phyloP scores from a whole-genome alignment of 2,888 invertebrate species.

The Crocallis elinguaria region DNA sequence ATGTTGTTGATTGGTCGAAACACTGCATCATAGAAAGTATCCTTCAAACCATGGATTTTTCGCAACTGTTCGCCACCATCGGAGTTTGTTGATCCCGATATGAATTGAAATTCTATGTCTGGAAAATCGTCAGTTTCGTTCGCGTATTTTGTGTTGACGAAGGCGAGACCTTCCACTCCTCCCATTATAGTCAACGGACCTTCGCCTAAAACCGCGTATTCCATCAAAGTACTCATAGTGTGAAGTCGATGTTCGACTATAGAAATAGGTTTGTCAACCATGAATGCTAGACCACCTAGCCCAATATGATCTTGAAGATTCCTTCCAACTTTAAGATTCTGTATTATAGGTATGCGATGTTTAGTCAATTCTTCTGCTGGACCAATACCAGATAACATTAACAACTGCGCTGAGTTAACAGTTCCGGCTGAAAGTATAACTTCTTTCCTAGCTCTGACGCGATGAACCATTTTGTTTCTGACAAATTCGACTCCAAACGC shows the following conservation, averaged over 20 bases:
- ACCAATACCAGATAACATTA: slow-evolving; percentile 97
- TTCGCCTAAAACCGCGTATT: slow-evolving; percentile 92
- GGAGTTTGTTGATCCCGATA: slow-evolving; percentile 94
- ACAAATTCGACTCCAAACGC: slow-evolving; percentile 94
- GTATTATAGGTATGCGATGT: slow-evolving; percentile 90
- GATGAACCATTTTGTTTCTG: slow-evolving; percentile 88
- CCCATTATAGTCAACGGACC: slow-evolving; percentile 95
- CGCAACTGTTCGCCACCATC: slow-evolving; percentile 93
- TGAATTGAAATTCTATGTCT: slow-evolving; percentile 95
- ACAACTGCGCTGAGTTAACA: slow-evolving; percentile 95
- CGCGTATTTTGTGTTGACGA: slow-evolving; percentile 94
- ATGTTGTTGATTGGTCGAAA: slow-evolving; percentile 90
- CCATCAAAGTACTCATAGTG: slow-evolving; percentile 91
- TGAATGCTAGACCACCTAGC: slow-evolving; percentile 92
- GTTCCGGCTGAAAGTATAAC: slow-evolving; percentile 96
- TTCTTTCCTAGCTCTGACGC: slow-evolving; percentile 92
- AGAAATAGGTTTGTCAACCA: slow-evolving; percentile 91
- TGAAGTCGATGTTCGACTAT: slow-evolving; percentile 92
- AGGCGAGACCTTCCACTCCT: slow-evolving; percentile 95
- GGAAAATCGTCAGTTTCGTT: slow-evolving; percentile 93
- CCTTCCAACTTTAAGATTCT: slow-evolving; percentile 92
- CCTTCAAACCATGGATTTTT: slow-evolving; percentile 91
- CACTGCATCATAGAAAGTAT: slow-evolving; percentile 89
- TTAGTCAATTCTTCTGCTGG: slow-evolving; percentile 89
- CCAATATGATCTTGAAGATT: slow-evolving; percentile 96